Conservation (phyloP, 2,113 vertebrate species). For the Microcebus murinus region DNA sequence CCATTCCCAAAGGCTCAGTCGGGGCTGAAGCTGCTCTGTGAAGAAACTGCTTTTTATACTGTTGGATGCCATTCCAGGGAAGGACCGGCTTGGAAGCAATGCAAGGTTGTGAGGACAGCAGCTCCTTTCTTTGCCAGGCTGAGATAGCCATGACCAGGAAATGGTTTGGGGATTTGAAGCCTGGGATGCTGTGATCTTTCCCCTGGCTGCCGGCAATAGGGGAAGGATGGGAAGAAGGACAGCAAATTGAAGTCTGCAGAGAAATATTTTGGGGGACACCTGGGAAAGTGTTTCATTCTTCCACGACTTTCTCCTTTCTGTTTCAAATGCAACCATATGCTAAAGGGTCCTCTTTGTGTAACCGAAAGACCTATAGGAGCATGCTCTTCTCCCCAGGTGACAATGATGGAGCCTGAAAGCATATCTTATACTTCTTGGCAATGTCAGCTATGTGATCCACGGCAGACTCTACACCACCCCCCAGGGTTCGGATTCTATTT, state of each 20-base stretch:
- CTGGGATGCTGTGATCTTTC: neutral
- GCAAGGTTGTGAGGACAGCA: neutral
- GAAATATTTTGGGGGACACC: neutral
- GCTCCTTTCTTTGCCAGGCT: conserved; percentile 30
- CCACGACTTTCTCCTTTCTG: neutral
- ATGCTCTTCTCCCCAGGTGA: neutral
- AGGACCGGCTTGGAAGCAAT: neutral
- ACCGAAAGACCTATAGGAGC: neutral
- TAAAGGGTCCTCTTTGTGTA: neutral
- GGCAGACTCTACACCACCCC: neutral
- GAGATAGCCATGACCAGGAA: neutral
- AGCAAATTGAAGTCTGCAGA: neutral
- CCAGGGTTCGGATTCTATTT: neutral
- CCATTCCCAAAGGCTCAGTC: conserved; percentile 35
- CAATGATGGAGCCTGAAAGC: neutral
- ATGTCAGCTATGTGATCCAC: neutral
- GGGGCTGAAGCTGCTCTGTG: conserved; percentile 49
- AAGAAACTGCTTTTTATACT: conserved; percentile 56
- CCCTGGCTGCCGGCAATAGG: neutral
- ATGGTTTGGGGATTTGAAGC: neutral
- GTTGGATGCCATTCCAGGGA: conserved; percentile 50
- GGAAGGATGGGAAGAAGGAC: neutral
- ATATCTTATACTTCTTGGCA: neutral
- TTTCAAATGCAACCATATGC: neutral
- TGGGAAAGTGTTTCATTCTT: neutral